phyloP scores from a whole-genome alignment of 2,797 vertebrate species.

The Limosa lapponica region DNA sequence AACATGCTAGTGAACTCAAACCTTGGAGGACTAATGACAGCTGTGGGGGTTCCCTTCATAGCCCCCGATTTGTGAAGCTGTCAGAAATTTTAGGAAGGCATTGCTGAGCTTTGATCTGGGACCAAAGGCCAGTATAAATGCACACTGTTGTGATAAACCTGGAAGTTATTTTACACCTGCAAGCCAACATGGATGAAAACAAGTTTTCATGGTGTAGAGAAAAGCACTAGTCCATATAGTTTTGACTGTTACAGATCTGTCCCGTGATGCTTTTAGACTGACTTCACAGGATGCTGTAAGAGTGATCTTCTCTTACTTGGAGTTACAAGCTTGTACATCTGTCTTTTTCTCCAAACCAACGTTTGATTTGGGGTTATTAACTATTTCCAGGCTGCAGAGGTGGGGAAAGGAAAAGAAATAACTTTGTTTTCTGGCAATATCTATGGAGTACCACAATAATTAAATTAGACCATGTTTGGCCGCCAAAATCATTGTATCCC shows the following conservation, averaged over 20 bases:
- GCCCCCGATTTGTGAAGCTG: not conserved
- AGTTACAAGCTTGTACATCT: not conserved
- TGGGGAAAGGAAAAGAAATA: not conserved
- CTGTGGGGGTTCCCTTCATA: not conserved
- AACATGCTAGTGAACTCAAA: not conserved
- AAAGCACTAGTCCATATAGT: not conserved
- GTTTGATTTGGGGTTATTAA: not conserved
- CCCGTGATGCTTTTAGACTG: not conserved
- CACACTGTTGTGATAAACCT: not conserved
- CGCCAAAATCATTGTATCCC: not conserved
- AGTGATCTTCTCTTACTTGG: not conserved
- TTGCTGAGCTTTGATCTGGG: not conserved
- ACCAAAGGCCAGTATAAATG: not conserved
- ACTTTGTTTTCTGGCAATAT: not conserved
- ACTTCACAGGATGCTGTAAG: not conserved
- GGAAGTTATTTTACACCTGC: not conserved
- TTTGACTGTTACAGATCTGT: not conserved
- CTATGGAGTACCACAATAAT: not conserved
- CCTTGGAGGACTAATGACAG: not conserved
- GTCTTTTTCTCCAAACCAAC: not conserved
- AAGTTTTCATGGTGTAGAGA: not conserved
- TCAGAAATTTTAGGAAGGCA: not conserved
- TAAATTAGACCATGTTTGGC: not conserved
- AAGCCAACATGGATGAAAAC: not conserved
- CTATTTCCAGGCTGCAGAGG: not conserved